Evolutionary conservation across 2,797 vertebrate genomes (phyloP).

Genomic region (Microchirus variegatus): DNA sequence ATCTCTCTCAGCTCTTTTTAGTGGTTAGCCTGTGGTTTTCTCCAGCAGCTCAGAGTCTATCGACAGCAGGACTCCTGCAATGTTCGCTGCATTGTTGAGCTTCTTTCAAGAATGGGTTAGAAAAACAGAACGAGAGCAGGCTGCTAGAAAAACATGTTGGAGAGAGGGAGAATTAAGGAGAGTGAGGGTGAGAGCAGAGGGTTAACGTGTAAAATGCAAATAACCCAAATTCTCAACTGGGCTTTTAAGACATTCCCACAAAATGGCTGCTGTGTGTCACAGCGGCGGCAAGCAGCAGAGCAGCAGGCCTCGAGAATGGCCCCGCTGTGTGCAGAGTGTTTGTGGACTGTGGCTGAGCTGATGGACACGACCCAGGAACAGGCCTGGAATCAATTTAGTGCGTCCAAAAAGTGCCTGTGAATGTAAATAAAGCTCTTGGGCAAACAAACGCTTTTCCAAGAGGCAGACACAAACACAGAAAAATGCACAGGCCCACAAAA

Average conservation of each 20-base stretch:
- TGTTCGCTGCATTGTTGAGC: slow-evolving; percentile 16
- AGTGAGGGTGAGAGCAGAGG: slow-evolving; percentile 47
- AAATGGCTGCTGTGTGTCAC: slow-evolving; percentile 75
- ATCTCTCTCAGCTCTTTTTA: slow-evolving; percentile 50
- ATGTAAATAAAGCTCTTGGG: slow-evolving; percentile 83
- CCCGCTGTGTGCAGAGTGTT: slow-evolving; percentile 76
- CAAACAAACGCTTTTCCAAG: slow-evolving; percentile 79
- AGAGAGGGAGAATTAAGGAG: slow-evolving; percentile 29
- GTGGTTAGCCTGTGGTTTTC: slow-evolving; percentile 61
- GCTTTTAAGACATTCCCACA: slow-evolving; percentile 63
- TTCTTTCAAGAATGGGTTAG: slow-evolving; percentile 20
- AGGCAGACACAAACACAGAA: slow-evolving; percentile 72
- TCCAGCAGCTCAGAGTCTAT: slow-evolving; percentile 47
- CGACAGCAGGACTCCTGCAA: slow-evolving; percentile 44
- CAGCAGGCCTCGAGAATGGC: slow-evolving; percentile 62
- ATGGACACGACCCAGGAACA: slow-evolving; percentile 81
- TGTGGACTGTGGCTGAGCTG: slow-evolving; percentile 76
- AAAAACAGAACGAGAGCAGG: slow-evolving; percentile 14
- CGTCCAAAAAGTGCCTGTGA: slow-evolving; percentile 78
- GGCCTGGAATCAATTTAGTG: slow-evolving; percentile 85
- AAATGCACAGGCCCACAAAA: slow-evolving; percentile 62
- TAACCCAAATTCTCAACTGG: slow-evolving; percentile 38
- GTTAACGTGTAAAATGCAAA: slow-evolving; percentile 56
- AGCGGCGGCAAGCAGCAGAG: slow-evolving; percentile 44
- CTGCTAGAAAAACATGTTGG: neutral